Evolutionary conservation across 1,140 invertebrate genomes (phyloP), one percentile per base, ranked within the genome.

Genomic region (Neelides sp.): DNA sequence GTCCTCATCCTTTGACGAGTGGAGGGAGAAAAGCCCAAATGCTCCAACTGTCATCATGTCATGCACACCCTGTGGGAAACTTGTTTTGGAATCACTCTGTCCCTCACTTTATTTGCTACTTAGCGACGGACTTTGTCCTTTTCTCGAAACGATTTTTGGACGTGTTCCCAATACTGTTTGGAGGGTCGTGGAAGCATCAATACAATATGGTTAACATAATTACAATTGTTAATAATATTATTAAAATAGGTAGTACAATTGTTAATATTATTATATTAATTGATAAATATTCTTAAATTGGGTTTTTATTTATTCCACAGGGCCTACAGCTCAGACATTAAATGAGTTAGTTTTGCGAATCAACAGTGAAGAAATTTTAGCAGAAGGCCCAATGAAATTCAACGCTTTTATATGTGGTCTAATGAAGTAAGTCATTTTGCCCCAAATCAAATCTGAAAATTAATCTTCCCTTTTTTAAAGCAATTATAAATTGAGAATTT

Each of bases 331-430:
- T 4, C 80, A 85, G 65, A 81, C 83, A n/a, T 69, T 90, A 1
- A 83, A 86, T 68, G 86, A 90, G 63, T 69, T 90, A 37, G 84
- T 89, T 8, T 75, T 87, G 64, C 77, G 82, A 63, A 79, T 92
- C 55, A 89, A 88, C 64, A 79, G 77, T 55, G 85, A 88, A 68
- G 79, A 87, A 64, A 77, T 78, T 34, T 77, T 92, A 1, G 80
- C 81, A 3, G 85, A 89, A 67, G 85, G 83, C 51, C 74, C 84
- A 63, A 75, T 88, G 49, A 89, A 88, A 64, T 89, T 92, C 64
- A 86, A 89, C 67, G 85, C 85, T 44, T 90, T 92, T 66, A 78
- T 90, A 53, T 80, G 88, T 67, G 86, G 85, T 30, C 70, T 92
- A 44, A 69, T 90, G n/a, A 92, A 90, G 81, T 85, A 71, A 78